Evolutionary conservation across 2,888 invertebrate genomes (phyloP).

Genomic region (Parascotia fuliginaria): DNA sequence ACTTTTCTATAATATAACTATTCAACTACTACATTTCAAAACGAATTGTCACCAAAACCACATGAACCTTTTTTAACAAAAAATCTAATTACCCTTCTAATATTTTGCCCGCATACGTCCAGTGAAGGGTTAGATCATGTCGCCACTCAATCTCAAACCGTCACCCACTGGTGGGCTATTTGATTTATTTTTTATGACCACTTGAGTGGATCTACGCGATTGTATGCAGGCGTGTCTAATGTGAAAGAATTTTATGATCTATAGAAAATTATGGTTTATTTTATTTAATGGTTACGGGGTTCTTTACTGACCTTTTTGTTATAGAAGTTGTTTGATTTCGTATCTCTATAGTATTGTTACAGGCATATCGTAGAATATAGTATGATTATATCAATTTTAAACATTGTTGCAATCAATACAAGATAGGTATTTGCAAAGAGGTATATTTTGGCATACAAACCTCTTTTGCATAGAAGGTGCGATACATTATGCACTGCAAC

Average conservation of each 20-base stretch:
- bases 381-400: no score
- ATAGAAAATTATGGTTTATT: slow-evolving; percentile 2
- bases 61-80: slow-evolving; percentile 8
- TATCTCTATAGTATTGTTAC: no score
- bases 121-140: slow-evolving; percentile 42
- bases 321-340: no score
- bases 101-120: slow-evolving; percentile 63
- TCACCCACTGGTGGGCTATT: slow-evolving; percentile 51
- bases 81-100: slow-evolving; percentile 48
- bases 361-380: no score
- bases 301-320: no score
- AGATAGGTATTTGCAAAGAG: no score
- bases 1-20: neutral
- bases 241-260: slow-evolving; percentile 30
- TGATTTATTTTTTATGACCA: slow-evolving; percentile 77
- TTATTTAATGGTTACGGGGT: neutral
- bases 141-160: slow-evolving; percentile 63
- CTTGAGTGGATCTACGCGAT: slow-evolving; percentile 42
- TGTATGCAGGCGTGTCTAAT: slow-evolving; percentile 79
- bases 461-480: no score
- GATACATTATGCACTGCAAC: no score
- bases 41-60: slow-evolving; percentile 1
- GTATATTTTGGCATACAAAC: no score
- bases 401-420: no score
- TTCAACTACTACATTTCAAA: neutral